Base-by-base conservation (phyloP, 37 sponge, comb jelly and placozoan genomes). In the Haliclona indistincta region DNA sequence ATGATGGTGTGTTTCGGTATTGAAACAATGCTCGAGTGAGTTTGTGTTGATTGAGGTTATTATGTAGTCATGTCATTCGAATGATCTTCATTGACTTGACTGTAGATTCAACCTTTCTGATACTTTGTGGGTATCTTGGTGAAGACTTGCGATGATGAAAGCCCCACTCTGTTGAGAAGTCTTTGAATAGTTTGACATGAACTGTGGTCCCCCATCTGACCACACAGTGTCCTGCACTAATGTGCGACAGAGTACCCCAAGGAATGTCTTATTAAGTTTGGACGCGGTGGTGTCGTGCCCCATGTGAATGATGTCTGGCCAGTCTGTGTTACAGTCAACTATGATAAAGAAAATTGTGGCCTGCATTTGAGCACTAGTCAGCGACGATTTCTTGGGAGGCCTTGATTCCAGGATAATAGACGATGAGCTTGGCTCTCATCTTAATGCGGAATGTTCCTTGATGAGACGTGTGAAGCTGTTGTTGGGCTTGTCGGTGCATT, bases 1-100 rank as follows among this genome's bases (percentile, higher is more conserved):
- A n/a, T 3, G 64, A 75, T 37, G 78, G 78, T 2, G 70, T 49
- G 76, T 75, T 77, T 38, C 67, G 8, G 39, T 52, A 77, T 38
- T 77, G 67, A 7, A 77, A 38, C 11, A 77, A 56, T 2, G 78
- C 54, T 20, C 78, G 65, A 28, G 53, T 34, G 1, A 77, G 55
- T 45, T 44, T 29, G 38, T 65, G 23, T 6, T 43, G 6, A 47
- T 70, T 29, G n/a, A n/a, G n/a, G n/a, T n/a, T n/a, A n/a, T n/a
- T n/a, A n/a, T n/a, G n/a, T n/a, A n/a, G n/a, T n/a, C n/a, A n/a
- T n/a, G n/a, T n/a, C n/a, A n/a, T n/a, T n/a, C n/a, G n/a, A n/a
- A n/a, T n/a, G n/a, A n/a, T 33, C 11, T 66, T 66, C 40, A 66
- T 38, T 38, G 67, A 33, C 36, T 66, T 66, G 5, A 66, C 67